Evolutionary conservation across 2,888 invertebrate species (phyloP), one percentile per base, ranked within the genome.

Genomic region (Troides helena): DNA sequence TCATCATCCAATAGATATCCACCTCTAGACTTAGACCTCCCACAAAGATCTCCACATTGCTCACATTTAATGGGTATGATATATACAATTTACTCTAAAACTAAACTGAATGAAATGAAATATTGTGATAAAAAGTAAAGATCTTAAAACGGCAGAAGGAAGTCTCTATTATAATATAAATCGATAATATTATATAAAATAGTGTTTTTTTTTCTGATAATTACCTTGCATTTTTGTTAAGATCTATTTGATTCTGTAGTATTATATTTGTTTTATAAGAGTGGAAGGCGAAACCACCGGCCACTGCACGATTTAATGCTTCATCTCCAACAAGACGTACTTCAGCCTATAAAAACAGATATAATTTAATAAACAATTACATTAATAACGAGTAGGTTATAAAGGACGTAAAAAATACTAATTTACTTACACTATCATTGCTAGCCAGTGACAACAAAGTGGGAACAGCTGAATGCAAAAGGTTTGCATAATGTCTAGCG

Each of bases 311-410:
- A 75, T 93, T 93, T 12, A 93, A 78, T 8, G 93, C 92, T 72
- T 93, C 93, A 80, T 93, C 93, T 53, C 93, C 93, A 0, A 91
- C 86, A 12, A 93, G 77, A 61, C 93, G 85, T 1, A 93, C 84
- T 80, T 93, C 93, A 8, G 93, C 93, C 93, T 93, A 75, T 63
- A 85, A 78, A 57, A 25, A 60, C 8, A 63, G 23, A n/a, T 46
- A 62, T 12, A n/a, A 53, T 18, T 53, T 53, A n/a, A 53, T 17
- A 14, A 10, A 30, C 53, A 66, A 62, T 59, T 14, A 69, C 3
- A 68, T 58, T n/a, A 60, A 12, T 43, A 50, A 61, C 5, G 63
- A 23, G 18, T 57, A 59, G 61, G 59, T 18, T 53, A 53, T 53
- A 18, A 53, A 1, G 53, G 6, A 6, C 8, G 53, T n/a, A 53